Base-by-base conservation (phyloP, 2,797 vertebrate species). In the Arnoldichthys spilopterus region DNA sequence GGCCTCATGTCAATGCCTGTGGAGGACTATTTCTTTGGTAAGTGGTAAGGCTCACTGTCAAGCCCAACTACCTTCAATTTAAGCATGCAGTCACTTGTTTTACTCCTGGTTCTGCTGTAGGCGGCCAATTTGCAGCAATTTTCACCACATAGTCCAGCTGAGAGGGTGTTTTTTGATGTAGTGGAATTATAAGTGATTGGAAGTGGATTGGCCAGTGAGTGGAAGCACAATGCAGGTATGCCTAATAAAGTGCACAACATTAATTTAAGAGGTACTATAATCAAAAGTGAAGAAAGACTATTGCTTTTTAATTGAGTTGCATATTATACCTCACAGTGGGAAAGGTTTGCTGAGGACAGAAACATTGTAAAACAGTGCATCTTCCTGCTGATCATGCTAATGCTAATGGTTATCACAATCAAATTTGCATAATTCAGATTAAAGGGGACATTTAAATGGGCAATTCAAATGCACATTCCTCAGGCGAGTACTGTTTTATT, bases 351-450 rank as follows among this genome's bases (percentile, higher is more conserved):
- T 58, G 56, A 28, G 12, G 22, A 26, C 13, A 58, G 22, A 58
- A 28, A 58, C 11, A 26, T 26, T 15, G 24, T 58, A 15, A 30
- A 68, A 13, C 15, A 68, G 22, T 67, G 63, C 5, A n/a, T 64
- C 62, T 64, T 22, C 20, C 34, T 15, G 63, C n/a, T 43, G 11
- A 64, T 13, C 15, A 26, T 6, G n/a, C 26, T 61, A 30, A 61
- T 32, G 28, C 26, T 28, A 66, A 43, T 22, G n/a, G 15, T 2
- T 18, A 28, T 26, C 40, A 15, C 40, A 47, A 18, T 67, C 22
- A 47, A 2, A 67, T 67, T 28, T 67, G 40, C 40, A 67, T 67
- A 45, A 67, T 28, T 45, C 24, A 67, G 12, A 67, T 67, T 66
- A 24, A 43, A 12, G 34, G n/a, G 63, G 37, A 43, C 63, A 22